Base-by-base conservation (phyloP, 23 tunicate species). In the Trididemnum miniatum region DNA sequence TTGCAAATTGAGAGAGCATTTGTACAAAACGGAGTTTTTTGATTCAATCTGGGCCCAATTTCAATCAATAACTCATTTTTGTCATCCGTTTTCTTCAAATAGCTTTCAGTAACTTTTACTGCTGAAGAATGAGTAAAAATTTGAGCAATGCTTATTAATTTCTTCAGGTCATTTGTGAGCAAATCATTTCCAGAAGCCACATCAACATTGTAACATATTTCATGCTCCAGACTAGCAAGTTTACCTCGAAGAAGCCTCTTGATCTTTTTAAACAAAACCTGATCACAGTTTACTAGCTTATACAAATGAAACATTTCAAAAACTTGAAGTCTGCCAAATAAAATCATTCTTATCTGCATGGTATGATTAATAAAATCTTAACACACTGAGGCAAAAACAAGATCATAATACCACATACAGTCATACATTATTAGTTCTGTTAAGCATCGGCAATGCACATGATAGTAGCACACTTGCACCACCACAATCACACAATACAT, bases 11-110 rank as follows among this genome's bases (percentile, higher is more conserved):
- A 85, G 1, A 73, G 44, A 29, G 85, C 86, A 79, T 90, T 90
- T 12, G 96, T 90, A 35, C 89, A 90, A 72, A 90, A 90, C 24
- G 96, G 86, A 1, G 96, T 90, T 39, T 80, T 44, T 36, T 78
- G 83, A 25, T 80, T 84, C 28, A 85, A 84, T 88, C 95, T 71
- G 57, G 95, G 88, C 2, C 95, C 95, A 49, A 89, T 79, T 79
- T 89, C 95, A 52, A 89, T 26, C 5, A 89, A n/a, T 38, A 71
- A 26, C 20, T 22, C 20, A 37, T 63, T 80, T 0, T 59, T 59
- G 36, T 85, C 35, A 4, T 82, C 25, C 22, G 20, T 4, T 15
- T 65, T n/a, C 1, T 32, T 12, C 2, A 73, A 35, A 52, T 29
- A 37, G 9, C 78, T 54, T 50, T 69, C 35, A 2, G 71, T 33